Base-by-base conservation (phyloP, 2,888 invertebrate genomes). In the Stramonita haemastoma region DNA sequence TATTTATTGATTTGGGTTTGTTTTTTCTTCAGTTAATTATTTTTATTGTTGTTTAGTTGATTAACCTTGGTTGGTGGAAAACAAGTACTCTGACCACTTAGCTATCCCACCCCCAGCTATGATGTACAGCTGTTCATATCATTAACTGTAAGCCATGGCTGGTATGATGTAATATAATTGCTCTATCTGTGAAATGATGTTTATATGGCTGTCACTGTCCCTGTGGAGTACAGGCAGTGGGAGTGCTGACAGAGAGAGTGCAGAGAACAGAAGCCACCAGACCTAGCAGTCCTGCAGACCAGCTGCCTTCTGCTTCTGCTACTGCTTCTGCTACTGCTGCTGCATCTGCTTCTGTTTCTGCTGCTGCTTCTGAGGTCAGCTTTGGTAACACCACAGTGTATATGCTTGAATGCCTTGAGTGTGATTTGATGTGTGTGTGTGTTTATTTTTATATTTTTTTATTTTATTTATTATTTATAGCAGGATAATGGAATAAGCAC, bases 231-330 rank as follows among this genome's bases (percentile, higher is more conserved):
- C 87, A 87, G 87, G 87, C 56, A 0, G 46, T 87, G 17, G 87
- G 87, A 29, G 66, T 73, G 46, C 73, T 87, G 36, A 87, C 87
- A 22, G 73, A 87, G 46, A 73, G 73, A n/a, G 73, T 87, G 15
- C 87, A 87, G 29, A 32, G 46, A 46, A 36, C 87, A 13, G n/a
- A 73, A 46, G 1, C 19, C 66, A 15, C 66, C 29, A 87, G 87
- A 56, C 73, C 87, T 17, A 19, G 66, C 34, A 70, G 34, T 26
- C 86, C 86, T 8, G 34, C 22, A 34, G 29, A 17, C 11, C 17
- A 32, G 1, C 79, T 15, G 32, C n/a, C 11, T 32, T 1, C 79
- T 79, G 32, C 8, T 17, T 17, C 79, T 17, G 17, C 79, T 34
- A 19, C n/a, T 13, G 26, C 73, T 26, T 8, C 70, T 22, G 8